phyloP scores from a whole-genome alignment of 92 coral and sea anemone species.

The Paramuricea clavata region DNA sequence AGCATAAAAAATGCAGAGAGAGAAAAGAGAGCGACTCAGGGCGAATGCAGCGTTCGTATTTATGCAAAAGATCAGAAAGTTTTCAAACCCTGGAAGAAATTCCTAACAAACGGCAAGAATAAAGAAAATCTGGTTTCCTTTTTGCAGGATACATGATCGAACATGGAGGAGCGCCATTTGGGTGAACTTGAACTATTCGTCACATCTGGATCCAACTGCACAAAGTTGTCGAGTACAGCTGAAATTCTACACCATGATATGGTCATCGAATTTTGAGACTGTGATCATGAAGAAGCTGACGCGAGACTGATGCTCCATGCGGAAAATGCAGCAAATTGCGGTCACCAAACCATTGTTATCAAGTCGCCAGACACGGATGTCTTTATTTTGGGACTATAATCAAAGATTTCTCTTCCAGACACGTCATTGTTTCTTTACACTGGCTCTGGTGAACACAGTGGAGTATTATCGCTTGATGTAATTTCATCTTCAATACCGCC shows the following conservation, averaged over 20 bases:
- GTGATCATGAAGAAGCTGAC: constrained; percentile 7
- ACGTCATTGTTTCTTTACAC: constrained; percentile 8
- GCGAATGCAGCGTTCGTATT: constrained; percentile 37
- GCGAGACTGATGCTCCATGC: constrained; percentile 5
- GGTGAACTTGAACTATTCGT: constrained; percentile 11
- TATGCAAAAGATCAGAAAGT: constrained; percentile 46
- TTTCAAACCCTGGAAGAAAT: constrained; percentile 46
- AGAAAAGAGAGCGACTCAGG: constrained; percentile 45
- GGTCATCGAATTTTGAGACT: background rate
- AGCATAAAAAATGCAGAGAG: constrained; percentile 45
- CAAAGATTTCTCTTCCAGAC: background rate
- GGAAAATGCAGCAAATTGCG: constrained; percentile 7
- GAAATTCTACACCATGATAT: background rate
- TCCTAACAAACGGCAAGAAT: constrained; percentile 39
- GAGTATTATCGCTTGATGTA: constrained; percentile 1
- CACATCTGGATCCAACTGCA: background rate
- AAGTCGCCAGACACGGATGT: constrained; percentile 20
- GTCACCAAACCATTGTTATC: background rate
- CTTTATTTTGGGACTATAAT: background rate
- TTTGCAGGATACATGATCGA: constrained; percentile 39
- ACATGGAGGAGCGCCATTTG: constrained; percentile 17
- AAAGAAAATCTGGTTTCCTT: constrained; percentile 29
- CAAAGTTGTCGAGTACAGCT: background rate
- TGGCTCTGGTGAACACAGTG: background rate
- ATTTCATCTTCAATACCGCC: background rate